Evolutionary conservation across 2,888 invertebrate genomes (phyloP).

Genomic region (Esperia sulphurella): DNA sequence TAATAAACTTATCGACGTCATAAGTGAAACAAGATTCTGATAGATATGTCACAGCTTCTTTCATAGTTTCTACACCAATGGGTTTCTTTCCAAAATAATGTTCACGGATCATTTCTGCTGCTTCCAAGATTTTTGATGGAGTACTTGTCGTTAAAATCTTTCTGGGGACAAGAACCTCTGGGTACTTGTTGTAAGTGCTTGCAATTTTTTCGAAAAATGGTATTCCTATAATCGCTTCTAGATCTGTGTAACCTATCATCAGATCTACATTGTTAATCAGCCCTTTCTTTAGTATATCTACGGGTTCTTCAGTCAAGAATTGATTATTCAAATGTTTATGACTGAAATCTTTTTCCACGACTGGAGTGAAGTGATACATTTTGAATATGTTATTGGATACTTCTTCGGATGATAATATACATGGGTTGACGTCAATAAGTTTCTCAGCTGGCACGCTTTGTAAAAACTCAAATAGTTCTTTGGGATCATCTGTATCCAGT

Average conservation of each 20-base stretch:
- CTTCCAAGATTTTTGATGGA: slow-evolving; percentile 24
- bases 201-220: slow-evolving; percentile 12
- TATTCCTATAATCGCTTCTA: slow-evolving; percentile 73
- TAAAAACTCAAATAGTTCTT: slow-evolving; percentile 28
- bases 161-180: slow-evolving; percentile 40
- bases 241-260: slow-evolving; percentile 83
- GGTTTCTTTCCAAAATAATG: slow-evolving; percentile 50
- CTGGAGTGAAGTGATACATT: slow-evolving; percentile 41
- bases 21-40: slow-evolving; percentile 26
- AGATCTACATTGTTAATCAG: slow-evolving; percentile 78
- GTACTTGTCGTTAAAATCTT: slow-evolving; percentile 27
- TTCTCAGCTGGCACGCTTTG: slow-evolving; percentile 28
- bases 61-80: slow-evolving; percentile 22
- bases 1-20: slow-evolving; percentile 26
- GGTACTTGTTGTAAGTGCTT: slow-evolving; percentile 26
- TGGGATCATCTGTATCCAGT: slow-evolving; percentile 21
- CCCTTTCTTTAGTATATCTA: slow-evolving; percentile 49
- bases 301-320: slow-evolving; percentile 36
- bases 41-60: slow-evolving; percentile 28
- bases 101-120: slow-evolving; percentile 34
- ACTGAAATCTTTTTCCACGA: slow-evolving; percentile 48
- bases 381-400: slow-evolving; percentile 25
- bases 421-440: slow-evolving; percentile 17
- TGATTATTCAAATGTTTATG: slow-evolving; percentile 16
- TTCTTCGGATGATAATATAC: slow-evolving; percentile 33